Evolutionary conservation across 2,888 invertebrate species (phyloP), one percentile per base, ranked within the genome.

Genomic region (Noctua comes): DNA sequence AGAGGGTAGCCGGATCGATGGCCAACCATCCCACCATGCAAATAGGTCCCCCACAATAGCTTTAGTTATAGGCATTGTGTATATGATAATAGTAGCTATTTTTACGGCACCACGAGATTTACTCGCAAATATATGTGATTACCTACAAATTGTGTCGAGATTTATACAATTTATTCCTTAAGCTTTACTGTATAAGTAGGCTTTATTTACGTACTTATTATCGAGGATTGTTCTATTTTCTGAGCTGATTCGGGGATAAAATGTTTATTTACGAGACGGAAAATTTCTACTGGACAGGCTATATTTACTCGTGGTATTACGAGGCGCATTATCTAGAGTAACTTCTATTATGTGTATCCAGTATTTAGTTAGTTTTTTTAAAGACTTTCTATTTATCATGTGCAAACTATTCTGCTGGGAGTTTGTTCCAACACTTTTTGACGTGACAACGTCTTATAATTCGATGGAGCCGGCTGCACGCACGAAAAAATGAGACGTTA

Each of bases 41-140:
- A 90, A 88, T 88, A 85, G 84, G 74, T 80, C 81, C 74, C 79
- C 73, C 57, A 85, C 83, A 81, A 88, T 78, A 78, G 85, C 73
- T 80, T 62, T 18, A 31, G 31, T 8, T 76, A 79, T 79, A 85
- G 82, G 79, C 85, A 85, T 81, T 84, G 83, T 85, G 82, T 77
- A 79, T 79, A 84, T 82, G 79, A 86, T 88, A 86, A 85, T 86
- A 86, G 76, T 13, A 27, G 69, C 73, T 72, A 77, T 76, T 83
- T 78, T 82, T 86, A 85, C 77, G 78, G 68, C 54, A 81, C 74
- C 71, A 66, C 72, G 57, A 76, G 72, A 83, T 82, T 85, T 80
- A 80, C 80, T 83, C 54, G 54, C 78, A 74, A 86, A 65, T 85
- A 54, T 71, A 80, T 57, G 64, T n/a, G 74, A 77, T 80, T 83